Evolutionary conservation across 2,888 invertebrate species (phyloP).

Genomic region (Rotaria magnacalcarata): DNA sequence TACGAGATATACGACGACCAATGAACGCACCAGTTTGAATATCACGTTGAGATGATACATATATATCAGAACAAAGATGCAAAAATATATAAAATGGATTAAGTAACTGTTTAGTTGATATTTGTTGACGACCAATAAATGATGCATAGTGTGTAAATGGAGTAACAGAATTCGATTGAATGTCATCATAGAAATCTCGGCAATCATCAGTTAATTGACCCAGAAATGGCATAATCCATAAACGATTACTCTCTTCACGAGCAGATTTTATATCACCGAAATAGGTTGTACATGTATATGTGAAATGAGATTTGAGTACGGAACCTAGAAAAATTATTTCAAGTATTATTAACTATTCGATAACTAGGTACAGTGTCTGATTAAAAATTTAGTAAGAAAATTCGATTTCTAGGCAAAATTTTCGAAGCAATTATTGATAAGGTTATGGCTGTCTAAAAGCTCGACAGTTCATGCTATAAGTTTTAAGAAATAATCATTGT

Average conservation of each 20-base stretch:
- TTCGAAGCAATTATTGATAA: no score
- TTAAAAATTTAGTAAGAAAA: no score
- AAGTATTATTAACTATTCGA: no score
- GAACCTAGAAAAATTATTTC: neutral
- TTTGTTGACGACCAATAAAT: neutral
- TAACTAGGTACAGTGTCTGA: no score
- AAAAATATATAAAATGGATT: slow-evolving; percentile 25
- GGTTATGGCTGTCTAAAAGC: no score
- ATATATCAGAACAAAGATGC: neutral
- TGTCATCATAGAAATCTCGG: slow-evolving; percentile 16
- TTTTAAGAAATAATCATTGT: no score
- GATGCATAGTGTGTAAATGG: slow-evolving; percentile 12
- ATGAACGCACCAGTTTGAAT: neutral
- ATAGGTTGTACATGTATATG: slow-evolving; percentile 10
- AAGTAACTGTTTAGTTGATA: neutral
- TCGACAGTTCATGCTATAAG: no score
- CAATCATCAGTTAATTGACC: slow-evolving; percentile 33
- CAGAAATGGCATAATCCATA: slow-evolving; percentile 24
- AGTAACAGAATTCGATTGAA: slow-evolving; percentile 2
- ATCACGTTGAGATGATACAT: neutral
- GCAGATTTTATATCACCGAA: slow-evolving; percentile 10
- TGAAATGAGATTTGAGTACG: neutral
- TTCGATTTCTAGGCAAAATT: no score
- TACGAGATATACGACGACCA: neutral
- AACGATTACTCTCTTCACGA: neutral